Base-by-base conservation (phyloP, 2,797 vertebrate species). In the Orientallactaga sibirica region DNA sequence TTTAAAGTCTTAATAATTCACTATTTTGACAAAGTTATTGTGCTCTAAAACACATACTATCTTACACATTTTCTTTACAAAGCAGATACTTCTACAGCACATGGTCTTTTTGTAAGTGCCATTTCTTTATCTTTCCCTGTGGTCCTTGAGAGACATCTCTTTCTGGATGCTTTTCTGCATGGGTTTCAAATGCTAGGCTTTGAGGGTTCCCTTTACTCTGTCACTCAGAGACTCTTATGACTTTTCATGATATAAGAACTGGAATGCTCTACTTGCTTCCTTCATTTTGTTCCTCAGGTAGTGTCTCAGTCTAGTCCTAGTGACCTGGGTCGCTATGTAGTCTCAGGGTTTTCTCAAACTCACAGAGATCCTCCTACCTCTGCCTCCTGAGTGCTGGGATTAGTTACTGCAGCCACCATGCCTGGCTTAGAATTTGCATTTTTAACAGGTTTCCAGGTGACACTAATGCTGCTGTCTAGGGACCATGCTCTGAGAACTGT, bases 1-100 rank as follows among this genome's bases (percentile, higher is more conserved):
- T n/a, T n/a, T n/a, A 91, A 79, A 37, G 76, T 24, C 33, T 94
- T 68, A 86, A 5, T 43, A 84, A 93, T 55, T 92, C 25, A 77
- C n/a, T 4, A 82, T 22, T 83, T 64, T 2, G 2, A 16, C 4
- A 22, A 68, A 87, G 66, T 90, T 79, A 18, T 48, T 86, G 0
- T 67, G 27, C 27, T 76, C 22, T 77, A 14, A 62, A 79, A 24
- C 48, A 62, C 77, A 1, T 80, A 1, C 25, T 43, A 12, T 78
- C 12, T n/a, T 18, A 55, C 62, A 78, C 25, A 80, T 86, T 84
- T 82, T 80, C 41, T 71, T 94, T 86, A 86, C 14, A 81, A 9
- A 67, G 24, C 2, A 73, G 52, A 76, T 78, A 41, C 84, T 73
- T 81, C 84, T 29, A 89, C 91, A 90, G 83, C 25, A 71, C 85